phyloP scores from a whole-genome alignment of 2,113 vertebrate species.

The Lagenorhynchus albirostris region DNA sequence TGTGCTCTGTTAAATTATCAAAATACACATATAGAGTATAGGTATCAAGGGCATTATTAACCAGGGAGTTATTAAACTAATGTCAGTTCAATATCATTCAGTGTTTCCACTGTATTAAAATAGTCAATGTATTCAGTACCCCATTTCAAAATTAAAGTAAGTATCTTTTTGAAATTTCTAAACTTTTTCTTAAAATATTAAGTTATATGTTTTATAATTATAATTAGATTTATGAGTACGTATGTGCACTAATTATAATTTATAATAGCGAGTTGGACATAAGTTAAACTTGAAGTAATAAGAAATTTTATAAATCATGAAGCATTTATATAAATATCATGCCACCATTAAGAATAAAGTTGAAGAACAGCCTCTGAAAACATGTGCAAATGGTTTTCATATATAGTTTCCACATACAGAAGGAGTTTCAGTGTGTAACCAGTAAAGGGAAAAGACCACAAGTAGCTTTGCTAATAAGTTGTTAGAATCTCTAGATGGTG shows the following conservation, averaged over 20 bases:
- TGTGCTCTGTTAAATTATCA: background rate
- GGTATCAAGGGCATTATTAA: background rate
- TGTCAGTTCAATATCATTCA: background rate
- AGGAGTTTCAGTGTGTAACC: background rate
- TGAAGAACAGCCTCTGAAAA: background rate
- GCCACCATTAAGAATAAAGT: background rate
- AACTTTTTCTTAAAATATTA: background rate
- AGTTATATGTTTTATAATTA: background rate
- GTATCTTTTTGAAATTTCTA: background rate
- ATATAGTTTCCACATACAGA: background rate
- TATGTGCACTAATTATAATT: background rate
- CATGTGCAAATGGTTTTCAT: background rate
- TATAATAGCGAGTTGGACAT: background rate
- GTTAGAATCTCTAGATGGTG: background rate
- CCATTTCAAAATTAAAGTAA: background rate
- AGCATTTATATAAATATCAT: background rate
- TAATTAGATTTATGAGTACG: background rate
- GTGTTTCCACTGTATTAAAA: background rate
- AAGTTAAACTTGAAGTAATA: background rate
- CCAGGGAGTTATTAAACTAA: background rate
- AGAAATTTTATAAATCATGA: background rate
- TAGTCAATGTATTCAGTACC: background rate
- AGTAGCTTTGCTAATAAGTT: accelerated
- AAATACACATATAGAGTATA: background rate
- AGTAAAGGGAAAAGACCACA: background rate